Base-by-base conservation (phyloP, 1,140 invertebrate species). In the Trissolcus basalis region DNA sequence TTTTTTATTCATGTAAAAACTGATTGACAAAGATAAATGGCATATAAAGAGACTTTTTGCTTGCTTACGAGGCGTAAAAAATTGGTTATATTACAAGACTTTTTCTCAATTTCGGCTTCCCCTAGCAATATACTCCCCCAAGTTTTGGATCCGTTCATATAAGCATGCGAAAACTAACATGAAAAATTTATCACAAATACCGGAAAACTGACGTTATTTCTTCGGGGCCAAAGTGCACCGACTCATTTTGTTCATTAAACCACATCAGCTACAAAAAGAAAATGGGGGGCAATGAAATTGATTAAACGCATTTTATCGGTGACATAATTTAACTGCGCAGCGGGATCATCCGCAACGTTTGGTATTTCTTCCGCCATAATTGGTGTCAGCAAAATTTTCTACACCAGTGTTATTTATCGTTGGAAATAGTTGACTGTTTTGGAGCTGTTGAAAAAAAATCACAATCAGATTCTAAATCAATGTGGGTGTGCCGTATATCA, bases 21-120 rank as follows among this genome's bases (percentile, higher is more conserved):
- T 63, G 69, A 72, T 65, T 64, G 69, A 64, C 69, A 48, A 72
- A 59, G 69, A 65, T 72, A 73, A 60, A 73, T 67, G 61, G 54
- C 14, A 53, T 61, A 60, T 65, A 65, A 73, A 67, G 44, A 73
- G 55, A 73, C 54, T 48, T 67, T 63, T 73, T 55, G 12, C 49
- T 47, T 55, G 61, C 70, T 60, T 67, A 65, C 50, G 35, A 74
- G 45, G 63, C 61, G 61, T 74, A 61, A 67, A 67, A 74, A 74
- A 67, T 65, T 74, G 63, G 69, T 48, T 61, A 45, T 74, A 74
- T 61, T 61, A 56, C 19, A 73, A 44, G 63, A 35, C 51, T 68
- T 73, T 63, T 61, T 11, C 63, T 56, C 71, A 56, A 63, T 67
- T 74, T 61, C 61, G 35, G 54, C 36, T 58, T 65, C 47, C 70